These are phyloP conservation scores for Acrobeloides nanus DNA, from an alignment of 2,888 invertebrate species.

Conservation along the genomic window DNA sequence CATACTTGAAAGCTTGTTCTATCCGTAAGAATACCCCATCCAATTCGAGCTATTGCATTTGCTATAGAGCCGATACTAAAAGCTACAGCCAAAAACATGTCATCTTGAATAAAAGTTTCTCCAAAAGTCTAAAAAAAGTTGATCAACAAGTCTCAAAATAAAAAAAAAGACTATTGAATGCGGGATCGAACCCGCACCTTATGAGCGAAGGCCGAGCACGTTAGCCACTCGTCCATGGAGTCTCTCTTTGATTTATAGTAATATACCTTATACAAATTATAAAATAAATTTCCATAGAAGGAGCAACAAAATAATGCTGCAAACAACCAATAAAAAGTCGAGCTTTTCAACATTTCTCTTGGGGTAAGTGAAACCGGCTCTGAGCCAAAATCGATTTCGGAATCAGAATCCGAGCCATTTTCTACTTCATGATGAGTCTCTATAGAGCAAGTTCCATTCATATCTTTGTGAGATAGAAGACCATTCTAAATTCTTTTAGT, in stretches of 20 bases:
- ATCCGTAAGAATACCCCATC: slow-evolving; percentile 58
- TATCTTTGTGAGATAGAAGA: too few species aligned
- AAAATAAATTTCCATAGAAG: slow-evolving; percentile 51
- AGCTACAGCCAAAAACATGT: slow-evolving; percentile 57
- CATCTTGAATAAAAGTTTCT: slow-evolving; percentile 56
- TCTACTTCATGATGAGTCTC: neutral
- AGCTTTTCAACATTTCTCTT: slow-evolving; percentile 38
- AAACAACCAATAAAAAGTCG: slow-evolving; percentile 46
- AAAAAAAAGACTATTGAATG: slow-evolving; percentile 5
- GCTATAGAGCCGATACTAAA: slow-evolving; percentile 58
- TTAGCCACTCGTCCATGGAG: too few species aligned
- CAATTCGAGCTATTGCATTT: slow-evolving; percentile 57
- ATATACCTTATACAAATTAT: slow-evolving; percentile 45
- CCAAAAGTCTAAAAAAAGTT: slow-evolving; percentile 41
- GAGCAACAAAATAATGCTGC: slow-evolving; percentile 45
- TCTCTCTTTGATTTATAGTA: neutral
- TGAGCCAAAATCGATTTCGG: slow-evolving; percentile 4
- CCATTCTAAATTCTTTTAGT: too few species aligned
- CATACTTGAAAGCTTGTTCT: slow-evolving; percentile 55
- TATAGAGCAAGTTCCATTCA: slow-evolving; percentile 5
- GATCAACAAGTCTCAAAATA: neutral
- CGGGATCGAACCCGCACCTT: too few species aligned
- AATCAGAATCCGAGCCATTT: slow-evolving; percentile 13
- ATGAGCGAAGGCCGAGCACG: too few species aligned
- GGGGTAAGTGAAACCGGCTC: slow-evolving; percentile 27